Base-by-base conservation (phyloP, 2,888 invertebrate genomes). In the Drosophila peninsularis region DNA sequence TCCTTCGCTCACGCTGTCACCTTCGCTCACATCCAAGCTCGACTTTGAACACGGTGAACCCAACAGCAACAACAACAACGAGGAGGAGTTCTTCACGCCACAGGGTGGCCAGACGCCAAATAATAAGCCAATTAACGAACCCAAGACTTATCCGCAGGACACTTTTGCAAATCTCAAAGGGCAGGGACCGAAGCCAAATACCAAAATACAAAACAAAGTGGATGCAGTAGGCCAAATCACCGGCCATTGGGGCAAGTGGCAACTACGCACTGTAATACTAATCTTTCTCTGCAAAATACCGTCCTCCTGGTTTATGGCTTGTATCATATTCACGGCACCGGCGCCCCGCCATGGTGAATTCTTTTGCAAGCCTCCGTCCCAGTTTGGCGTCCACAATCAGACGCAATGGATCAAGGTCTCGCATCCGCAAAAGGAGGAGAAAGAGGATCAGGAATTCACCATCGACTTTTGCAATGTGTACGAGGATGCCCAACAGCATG, bases 261-360 rank as follows among this genome's bases (percentile, higher is more conserved):
- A 93, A 68, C 67, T 93, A 42, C 90, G 93, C 49, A 91, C 93
- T 0, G 92, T 93, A 2, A 77, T 93, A 5, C 76, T 93, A 13
- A 92, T 93, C 27, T 93, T 92, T 62, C 82, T 93, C 4, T 92
- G 92, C 66, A 93, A 93, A 78, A 92, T 93, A 54, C 93, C 93
- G 2, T 92, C 93, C 0, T 93, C 93, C 1, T 93, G 93, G 93
- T 93, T 93, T 68, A 93, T 93, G 93, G 93, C 93, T 3, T 93
- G 93, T 70, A 93, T 93, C 21, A 93, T 93, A 57, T 93, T 93
- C 67, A 93, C 93, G 42, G 93, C 93, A 0, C 93, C 93, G 0
- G 89, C 92, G 0, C 93, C 93, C 1, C 80, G 91, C 10, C 91
- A 92, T 39, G 92, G 92, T 11, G 93, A 93, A 75, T 93, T 93